Evolutionary conservation across 1,140 invertebrate genomes (phyloP).

Genomic region (Drosophila sturtevanti): DNA sequence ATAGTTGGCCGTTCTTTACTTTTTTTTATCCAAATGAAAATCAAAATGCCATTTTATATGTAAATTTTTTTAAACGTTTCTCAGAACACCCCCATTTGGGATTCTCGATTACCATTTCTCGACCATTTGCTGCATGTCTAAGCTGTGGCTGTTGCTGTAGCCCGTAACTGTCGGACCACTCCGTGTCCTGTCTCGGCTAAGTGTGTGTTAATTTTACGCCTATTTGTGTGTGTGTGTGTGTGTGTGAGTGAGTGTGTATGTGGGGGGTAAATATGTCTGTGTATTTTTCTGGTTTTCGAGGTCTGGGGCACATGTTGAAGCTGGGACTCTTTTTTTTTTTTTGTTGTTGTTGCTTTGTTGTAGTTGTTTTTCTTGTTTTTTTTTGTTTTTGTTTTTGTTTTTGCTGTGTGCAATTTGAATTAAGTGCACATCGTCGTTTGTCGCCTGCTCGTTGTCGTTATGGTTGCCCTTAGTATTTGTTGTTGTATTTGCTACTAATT

Average conservation of each 20-base stretch:
- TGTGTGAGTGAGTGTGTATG: slow-evolving; percentile 8
- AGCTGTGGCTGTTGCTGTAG: slow-evolving; percentile 52
- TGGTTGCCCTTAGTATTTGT: slow-evolving; percentile 58
- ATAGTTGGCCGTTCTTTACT: too few relatives aligned
- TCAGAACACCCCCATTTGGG: slow-evolving; percentile 24
- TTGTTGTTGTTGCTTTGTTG: too few relatives aligned
- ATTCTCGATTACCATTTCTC: slow-evolving; percentile 58
- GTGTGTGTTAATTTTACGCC: slow-evolving; percentile 74
- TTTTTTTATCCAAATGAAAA: neutral
- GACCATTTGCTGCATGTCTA: slow-evolving; percentile 71
- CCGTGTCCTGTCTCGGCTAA: slow-evolving; percentile 37
- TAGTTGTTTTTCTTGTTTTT: neutral
- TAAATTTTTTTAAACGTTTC: slow-evolving; percentile 14
- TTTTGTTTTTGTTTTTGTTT: slow-evolving; percentile 16
- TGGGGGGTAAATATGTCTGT: neutral
- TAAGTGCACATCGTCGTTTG: slow-evolving; percentile 54
- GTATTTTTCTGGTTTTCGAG: slow-evolving; percentile 8
- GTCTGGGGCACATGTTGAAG: slow-evolving; percentile 23
- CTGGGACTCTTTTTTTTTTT: neutral
- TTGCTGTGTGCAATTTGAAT: slow-evolving; percentile 70
- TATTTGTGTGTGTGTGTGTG: slow-evolving; percentile 8
- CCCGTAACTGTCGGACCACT: slow-evolving; percentile 33
- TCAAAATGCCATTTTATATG: neutral
- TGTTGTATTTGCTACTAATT: slow-evolving; percentile 76
- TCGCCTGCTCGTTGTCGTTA: slow-evolving; percentile 1